Conservation (phyloP, 2,888 invertebrate genomes). For the Lasius fuliginosus region DNA sequence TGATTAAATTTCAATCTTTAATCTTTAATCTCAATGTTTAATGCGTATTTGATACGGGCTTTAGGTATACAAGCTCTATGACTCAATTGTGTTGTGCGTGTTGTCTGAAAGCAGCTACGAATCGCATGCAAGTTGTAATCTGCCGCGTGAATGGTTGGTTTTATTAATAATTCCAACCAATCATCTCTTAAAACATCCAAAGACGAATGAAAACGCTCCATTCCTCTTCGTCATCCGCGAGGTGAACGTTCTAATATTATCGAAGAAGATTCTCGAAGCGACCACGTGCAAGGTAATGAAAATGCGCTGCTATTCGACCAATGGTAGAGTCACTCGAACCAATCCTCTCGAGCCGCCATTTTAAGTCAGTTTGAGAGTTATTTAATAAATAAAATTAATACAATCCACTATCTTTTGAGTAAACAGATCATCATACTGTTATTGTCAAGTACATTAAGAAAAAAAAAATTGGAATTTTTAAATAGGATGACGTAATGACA, state of each 20-base stretch:
- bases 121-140: neutral
- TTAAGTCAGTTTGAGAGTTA: neutral
- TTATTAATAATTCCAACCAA: slow-evolving; percentile 11
- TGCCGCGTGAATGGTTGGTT: neutral
- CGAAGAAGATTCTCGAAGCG: slow-evolving; percentile 27
- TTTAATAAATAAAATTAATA: slow-evolving; percentile 17
- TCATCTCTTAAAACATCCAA: neutral
- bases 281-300: slow-evolving; percentile 8
- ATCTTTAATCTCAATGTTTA: too few relatives aligned
- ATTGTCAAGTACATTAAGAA: neutral
- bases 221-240: neutral
- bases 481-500: neutral
- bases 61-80: neutral
- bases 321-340: neutral
- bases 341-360: slow-evolving; percentile 18
- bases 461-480: neutral
- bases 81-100: neutral
- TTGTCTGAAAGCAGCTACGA: neutral
- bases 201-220: neutral
- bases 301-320: neutral
- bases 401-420: too few relatives aligned
- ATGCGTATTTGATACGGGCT: too few relatives aligned
- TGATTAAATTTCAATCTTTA: too few relatives aligned
- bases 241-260: slow-evolving; percentile 43
- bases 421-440: neutral